phyloP scores from a whole-genome alignment of 2,113 vertebrate species.

The Xenus cinereus region DNA sequence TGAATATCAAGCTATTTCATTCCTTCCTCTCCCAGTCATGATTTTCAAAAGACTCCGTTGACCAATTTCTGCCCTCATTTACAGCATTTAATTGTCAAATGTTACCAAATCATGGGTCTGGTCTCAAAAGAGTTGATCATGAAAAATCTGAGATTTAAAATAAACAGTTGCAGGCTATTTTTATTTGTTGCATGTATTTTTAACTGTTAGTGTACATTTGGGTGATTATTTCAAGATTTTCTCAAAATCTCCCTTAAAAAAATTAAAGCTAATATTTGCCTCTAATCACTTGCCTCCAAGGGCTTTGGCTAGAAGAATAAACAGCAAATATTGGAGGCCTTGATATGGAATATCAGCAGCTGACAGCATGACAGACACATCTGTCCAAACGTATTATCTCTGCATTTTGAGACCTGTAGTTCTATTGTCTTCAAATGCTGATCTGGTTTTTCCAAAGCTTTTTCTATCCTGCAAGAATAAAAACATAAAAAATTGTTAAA shows the following conservation, averaged over 20 bases:
- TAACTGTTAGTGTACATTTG: not conserved
- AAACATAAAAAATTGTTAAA: not conserved
- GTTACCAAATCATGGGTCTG: not conserved
- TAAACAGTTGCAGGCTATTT: not conserved
- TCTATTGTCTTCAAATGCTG: conserved; percentile 42
- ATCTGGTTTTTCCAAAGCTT: conserved; percentile 25
- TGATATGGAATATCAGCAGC: conserved; percentile 3
- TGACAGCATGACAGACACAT: conserved; percentile 26
- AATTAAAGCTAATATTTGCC: not conserved
- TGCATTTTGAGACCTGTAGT: conserved; percentile 15
- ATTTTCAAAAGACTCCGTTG: not conserved
- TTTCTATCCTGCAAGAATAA: conserved; percentile 19
- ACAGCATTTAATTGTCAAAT: not conserved
- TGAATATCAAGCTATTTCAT: not conserved
- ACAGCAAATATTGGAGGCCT: conserved; percentile 5
- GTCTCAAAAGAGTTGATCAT: not conserved
- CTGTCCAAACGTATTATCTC: conserved; percentile 28
- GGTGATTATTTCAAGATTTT: not conserved
- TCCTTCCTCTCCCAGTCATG: not conserved
- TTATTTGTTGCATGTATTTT: not conserved
- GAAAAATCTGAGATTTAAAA: not conserved
- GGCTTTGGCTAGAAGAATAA: conserved; percentile 8
- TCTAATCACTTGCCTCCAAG: not conserved
- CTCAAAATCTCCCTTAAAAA: not conserved
- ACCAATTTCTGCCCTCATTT: not conserved